A percentile compares a stretch with the other conserved stretches of the same genome.
Evolutionary conservation across 2,888 invertebrate species (phyloP).

Genomic region (Apodemia mormo): DNA sequence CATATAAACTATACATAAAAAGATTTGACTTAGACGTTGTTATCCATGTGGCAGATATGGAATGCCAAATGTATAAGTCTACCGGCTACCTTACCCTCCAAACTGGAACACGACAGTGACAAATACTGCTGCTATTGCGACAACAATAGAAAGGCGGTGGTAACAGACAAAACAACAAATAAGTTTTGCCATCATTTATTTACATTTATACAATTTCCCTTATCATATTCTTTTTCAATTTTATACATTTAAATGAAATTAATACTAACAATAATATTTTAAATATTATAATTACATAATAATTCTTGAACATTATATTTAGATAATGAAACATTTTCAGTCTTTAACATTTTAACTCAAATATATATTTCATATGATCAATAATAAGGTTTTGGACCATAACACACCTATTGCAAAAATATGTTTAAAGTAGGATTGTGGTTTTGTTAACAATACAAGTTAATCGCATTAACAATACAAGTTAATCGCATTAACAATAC

Average conservation of each 20-base stretch:
- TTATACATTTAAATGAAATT: neutral
- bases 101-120: no score
- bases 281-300: neutral
- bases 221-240: neutral
- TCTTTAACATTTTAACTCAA: constrained; percentile 6
- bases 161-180: no score
- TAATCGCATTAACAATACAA: no score
- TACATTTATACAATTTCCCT: neutral
- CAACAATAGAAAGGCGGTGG: no score
- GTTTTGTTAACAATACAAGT: no score
- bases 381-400: neutral
- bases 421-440: neutral
- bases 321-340: constrained; percentile 13
- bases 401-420: neutral
- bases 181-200: neutral
- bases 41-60: no score
- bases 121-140: no score
- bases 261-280: neutral
- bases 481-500: no score
- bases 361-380: neutral
- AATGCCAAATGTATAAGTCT: no score
- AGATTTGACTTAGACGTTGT: no score
- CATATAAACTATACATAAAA: no score
- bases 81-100: no score
- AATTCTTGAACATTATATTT: neutral